These are phyloP conservation scores for Nycteola revayana DNA, from an alignment of 2,888 invertebrate species.

Conservation along the genomic window DNA sequence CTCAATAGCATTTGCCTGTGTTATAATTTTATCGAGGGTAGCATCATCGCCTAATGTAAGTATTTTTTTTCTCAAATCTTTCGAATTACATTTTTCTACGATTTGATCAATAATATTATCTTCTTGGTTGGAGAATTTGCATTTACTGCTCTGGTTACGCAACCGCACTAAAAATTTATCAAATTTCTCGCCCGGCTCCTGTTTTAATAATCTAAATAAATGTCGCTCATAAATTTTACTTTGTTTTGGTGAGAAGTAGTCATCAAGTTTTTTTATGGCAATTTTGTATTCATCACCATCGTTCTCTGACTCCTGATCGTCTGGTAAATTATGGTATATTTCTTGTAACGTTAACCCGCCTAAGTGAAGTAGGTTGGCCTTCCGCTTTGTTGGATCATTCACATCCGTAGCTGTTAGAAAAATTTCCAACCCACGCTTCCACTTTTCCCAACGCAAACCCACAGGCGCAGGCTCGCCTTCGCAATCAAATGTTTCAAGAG, in stretches of 20 bases:
- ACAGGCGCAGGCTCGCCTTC: slow-evolving; percentile 1
- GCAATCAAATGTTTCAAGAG: neutral
- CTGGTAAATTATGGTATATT: slow-evolving; percentile 5
- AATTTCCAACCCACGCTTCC: neutral
- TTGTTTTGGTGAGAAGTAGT: slow-evolving; percentile 15
- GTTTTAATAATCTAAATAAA: slow-evolving; percentile 16
- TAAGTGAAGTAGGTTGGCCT: slow-evolving; percentile 1
- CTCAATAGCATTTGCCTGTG: slow-evolving; percentile 15
- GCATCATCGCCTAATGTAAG: slow-evolving; percentile 13
- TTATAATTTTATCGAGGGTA: slow-evolving; percentile 13
- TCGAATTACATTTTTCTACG: slow-evolving; percentile 18
- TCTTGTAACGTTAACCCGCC: slow-evolving; percentile 3
- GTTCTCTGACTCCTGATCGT: neutral
- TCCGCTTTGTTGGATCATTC: neutral
- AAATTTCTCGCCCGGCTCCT: slow-evolving; percentile 24
- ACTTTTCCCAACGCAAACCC: slow-evolving; percentile 1
- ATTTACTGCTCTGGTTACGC: slow-evolving; percentile 24
- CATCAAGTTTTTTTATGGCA: slow-evolving; percentile 4
- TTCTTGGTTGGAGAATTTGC: slow-evolving; percentile 20
- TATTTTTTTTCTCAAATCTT: slow-evolving; percentile 21
- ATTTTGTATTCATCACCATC: slow-evolving; percentile 1
- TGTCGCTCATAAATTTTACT: slow-evolving; percentile 17
- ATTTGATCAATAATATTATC: slow-evolving; percentile 28
- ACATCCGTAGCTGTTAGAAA: neutral
- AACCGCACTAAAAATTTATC: slow-evolving; percentile 28